A percentile compares a stretch with the other conserved stretches of the same genome.
Conservation (phyloP, 2,888 invertebrate species). For the Anaspis maculata region DNA sequence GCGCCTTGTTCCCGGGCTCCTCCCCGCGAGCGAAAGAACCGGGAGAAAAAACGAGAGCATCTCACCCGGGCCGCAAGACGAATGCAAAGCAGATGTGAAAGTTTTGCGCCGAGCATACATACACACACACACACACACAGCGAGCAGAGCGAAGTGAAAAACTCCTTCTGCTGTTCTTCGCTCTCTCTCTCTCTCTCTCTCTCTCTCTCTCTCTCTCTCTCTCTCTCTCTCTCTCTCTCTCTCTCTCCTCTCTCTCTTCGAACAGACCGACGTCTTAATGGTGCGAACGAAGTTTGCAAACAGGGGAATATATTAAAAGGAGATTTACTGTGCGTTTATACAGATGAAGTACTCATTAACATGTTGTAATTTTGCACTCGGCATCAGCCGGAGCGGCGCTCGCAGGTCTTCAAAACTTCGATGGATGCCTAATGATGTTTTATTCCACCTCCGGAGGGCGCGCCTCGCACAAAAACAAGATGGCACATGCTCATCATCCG, state of each 20-base stretch:
- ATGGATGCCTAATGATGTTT: slow-evolving; percentile 13
- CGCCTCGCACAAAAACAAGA: slow-evolving; percentile 10
- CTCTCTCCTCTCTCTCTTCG: too few species aligned
- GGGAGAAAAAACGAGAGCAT: slow-evolving; percentile 10
- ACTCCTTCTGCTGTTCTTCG: too few species aligned
- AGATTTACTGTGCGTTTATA: slow-evolving; percentile 29
- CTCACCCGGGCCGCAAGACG: slow-evolving; percentile 11
- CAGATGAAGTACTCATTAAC: slow-evolving; percentile 28
- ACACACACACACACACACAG: too few species aligned
- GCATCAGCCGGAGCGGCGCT: too few species aligned
- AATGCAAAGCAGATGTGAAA: slow-evolving; percentile 22
- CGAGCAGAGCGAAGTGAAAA: slow-evolving; percentile 19
- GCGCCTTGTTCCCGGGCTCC: too few species aligned
- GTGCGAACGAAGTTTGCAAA: slow-evolving; percentile 22
- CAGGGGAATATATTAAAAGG: slow-evolving; percentile 24
- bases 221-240: too few species aligned
- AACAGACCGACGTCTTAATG: slow-evolving; percentile 24
- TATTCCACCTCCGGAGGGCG: too few species aligned
- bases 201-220: too few species aligned
- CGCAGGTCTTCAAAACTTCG: too few species aligned
- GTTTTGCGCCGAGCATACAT: too few species aligned
- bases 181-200: too few species aligned
- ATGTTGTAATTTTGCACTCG: slow-evolving; percentile 16
- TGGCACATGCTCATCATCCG: slow-evolving; percentile 10
- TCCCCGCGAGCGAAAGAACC: too few species aligned